phyloP scores from a whole-genome alignment of 2,888 invertebrate genomes.

The Cephus nigrinus region DNA sequence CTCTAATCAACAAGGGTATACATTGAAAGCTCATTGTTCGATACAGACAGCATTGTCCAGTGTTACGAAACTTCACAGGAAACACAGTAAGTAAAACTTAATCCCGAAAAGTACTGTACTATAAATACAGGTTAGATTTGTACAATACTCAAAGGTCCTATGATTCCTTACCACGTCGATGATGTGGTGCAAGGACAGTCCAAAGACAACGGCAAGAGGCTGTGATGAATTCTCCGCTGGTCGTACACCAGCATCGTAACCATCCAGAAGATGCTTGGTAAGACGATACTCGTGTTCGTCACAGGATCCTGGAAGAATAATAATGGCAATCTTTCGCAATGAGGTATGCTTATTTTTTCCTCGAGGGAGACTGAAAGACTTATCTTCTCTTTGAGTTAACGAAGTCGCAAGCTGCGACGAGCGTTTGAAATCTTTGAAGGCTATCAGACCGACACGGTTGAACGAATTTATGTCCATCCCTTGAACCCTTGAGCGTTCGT shows the following conservation, averaged over 20 bases:
- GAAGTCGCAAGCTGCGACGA: neutral
- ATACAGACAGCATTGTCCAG: neutral
- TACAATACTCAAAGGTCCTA: neutral
- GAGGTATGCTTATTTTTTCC: neutral
- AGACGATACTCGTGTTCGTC: conserved; percentile 81
- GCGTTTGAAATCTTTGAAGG: neutral
- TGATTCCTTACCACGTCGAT: conserved; percentile 81
- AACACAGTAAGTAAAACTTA: neutral
- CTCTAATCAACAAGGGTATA: neutral
- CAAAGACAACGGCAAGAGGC: conserved; percentile 82
- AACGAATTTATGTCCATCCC: neutral
- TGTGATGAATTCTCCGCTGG: conserved; percentile 82
- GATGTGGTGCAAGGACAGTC: conserved; percentile 85
- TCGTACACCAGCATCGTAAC: conserved; percentile 82
- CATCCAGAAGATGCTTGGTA: conserved; percentile 78
- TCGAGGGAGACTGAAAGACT: neutral
- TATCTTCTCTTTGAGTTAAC: neutral
- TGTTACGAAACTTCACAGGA: neutral
- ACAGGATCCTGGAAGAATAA: conserved; percentile 31
- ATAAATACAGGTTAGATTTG: neutral
- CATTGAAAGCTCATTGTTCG: neutral
- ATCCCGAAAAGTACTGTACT: neutral
- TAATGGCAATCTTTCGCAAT: neutral
- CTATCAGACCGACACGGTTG: neutral
- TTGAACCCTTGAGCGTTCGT: neutral